Percentiles rank a stretch among this genome's conserved stretches.
Conservation (phyloP, 2,888 invertebrate species). For the Epicampocera succincta region DNA sequence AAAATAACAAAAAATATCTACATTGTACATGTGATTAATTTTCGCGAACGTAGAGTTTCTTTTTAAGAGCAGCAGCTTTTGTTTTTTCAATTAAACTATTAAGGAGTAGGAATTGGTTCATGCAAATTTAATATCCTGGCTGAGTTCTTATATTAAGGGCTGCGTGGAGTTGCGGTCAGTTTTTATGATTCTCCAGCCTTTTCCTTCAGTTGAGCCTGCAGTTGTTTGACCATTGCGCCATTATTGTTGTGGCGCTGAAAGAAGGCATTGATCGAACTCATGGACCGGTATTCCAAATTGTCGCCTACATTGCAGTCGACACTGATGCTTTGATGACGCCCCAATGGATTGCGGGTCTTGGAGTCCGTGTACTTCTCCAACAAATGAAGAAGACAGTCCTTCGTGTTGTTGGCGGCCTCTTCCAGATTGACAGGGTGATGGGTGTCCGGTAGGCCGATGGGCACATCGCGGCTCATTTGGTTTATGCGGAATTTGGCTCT, state of each 20-base stretch:
- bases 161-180: background rate
- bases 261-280: slow-evolving; percentile 91
- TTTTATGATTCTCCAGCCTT: slow-evolving; percentile 71
- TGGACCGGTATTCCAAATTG: slow-evolving; percentile 88
- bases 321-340: slow-evolving; percentile 88
- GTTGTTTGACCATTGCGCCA: slow-evolving; percentile 78
- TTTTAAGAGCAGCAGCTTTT: slow-evolving; percentile 6
- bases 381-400: slow-evolving; percentile 88
- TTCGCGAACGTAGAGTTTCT: slow-evolving; percentile 37
- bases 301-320: slow-evolving; percentile 89
- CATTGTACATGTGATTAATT: slow-evolving; percentile 24
- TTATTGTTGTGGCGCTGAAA: slow-evolving; percentile 85
- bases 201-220: slow-evolving; percentile 80
- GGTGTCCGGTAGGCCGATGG: slow-evolving; percentile 84
- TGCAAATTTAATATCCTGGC: slow-evolving; percentile 14
- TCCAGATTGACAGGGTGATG: slow-evolving; percentile 83
- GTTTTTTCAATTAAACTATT: slow-evolving; percentile 59
- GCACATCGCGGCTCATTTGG: slow-evolving; percentile 88
- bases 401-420: slow-evolving; percentile 86
- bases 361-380: slow-evolving; percentile 88
- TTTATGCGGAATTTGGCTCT: slow-evolving; percentile 86
- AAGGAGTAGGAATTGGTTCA: slow-evolving; percentile 54
- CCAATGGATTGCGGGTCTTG: slow-evolving; percentile 82
- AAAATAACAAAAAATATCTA: slow-evolving; percentile 50
- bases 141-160: background rate